phyloP scores from a whole-genome alignment of 2,797 vertebrate genomes.

The Acanthurus tractus region DNA sequence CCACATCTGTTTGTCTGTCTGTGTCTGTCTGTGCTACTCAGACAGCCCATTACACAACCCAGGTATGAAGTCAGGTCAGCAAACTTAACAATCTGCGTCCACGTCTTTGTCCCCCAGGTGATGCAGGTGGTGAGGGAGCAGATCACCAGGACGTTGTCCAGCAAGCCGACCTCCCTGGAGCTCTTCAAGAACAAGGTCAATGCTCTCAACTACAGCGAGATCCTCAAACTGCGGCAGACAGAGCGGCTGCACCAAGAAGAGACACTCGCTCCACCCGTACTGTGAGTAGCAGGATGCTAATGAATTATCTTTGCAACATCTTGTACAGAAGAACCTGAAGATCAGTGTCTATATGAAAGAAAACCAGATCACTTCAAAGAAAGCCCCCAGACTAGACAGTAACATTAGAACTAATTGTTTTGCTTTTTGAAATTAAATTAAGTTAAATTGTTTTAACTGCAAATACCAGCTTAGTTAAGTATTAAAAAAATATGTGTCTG shows the following conservation, averaged over 20 bases:
- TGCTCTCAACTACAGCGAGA: constrained; percentile 93
- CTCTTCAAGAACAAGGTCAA: constrained; percentile 96
- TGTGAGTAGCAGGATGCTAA: constrained; percentile 76
- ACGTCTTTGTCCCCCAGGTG: constrained; percentile 81
- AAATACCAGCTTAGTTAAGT: background rate
- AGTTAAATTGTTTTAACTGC: too few relatives aligned
- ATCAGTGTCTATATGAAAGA: background rate
- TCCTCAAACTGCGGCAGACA: constrained; percentile 94
- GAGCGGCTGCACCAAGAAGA: constrained; percentile 96
- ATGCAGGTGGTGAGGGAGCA: constrained; percentile 98
- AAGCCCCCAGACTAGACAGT: background rate
- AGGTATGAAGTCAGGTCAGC: background rate
- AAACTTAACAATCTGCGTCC: background rate
- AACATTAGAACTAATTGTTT: background rate
- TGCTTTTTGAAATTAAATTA: background rate
- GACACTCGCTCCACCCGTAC: constrained; percentile 91
- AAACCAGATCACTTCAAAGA: background rate
- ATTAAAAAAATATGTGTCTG: background rate
- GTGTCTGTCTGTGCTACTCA: background rate
- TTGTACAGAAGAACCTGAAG: background rate
- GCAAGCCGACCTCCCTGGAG: constrained; percentile 94
- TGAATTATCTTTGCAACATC: too few relatives aligned
- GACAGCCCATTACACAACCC: too few relatives aligned
- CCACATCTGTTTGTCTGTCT: background rate
- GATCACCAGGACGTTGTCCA: constrained; percentile 92